phyloP scores from a whole-genome alignment of 2,888 invertebrate species.

The Spatulosminthurus flaviceps region DNA sequence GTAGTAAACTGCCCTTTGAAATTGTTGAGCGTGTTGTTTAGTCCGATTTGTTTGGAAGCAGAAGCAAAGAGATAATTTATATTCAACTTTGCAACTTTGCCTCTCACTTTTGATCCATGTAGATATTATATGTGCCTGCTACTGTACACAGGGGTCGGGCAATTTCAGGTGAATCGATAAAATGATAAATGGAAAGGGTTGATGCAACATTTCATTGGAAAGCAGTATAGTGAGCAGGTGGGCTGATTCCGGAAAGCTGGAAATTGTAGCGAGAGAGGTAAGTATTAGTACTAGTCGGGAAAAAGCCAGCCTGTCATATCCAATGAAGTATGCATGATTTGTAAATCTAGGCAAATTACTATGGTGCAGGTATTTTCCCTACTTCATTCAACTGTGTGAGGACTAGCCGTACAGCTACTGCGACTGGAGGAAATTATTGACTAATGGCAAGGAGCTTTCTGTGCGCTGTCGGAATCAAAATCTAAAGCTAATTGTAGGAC shows the following conservation, averaged over 20 bases:
- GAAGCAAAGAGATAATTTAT: conserved; percentile 4
- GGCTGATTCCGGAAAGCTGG: background rate
- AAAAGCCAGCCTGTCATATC: too few species aligned
- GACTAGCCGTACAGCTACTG: too few species aligned
- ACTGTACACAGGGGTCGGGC: too few species aligned
- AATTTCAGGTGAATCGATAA: background rate
- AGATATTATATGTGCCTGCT: too few species aligned
- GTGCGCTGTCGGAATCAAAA: conserved; percentile 1
- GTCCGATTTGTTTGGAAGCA: too few species aligned
- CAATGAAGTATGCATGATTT: too few species aligned
- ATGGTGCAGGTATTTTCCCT: too few species aligned
- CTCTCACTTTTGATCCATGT: background rate
- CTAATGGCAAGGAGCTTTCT: background rate
- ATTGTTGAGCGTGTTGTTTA: background rate
- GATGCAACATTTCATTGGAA: background rate
- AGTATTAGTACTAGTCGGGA: too few species aligned
- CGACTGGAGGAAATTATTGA: background rate
- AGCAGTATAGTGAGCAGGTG: background rate
- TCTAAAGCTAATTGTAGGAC: background rate
- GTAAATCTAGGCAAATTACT: too few species aligned
- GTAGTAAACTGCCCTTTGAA: background rate
- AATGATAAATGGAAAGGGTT: background rate
- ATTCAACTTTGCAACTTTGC: background rate
- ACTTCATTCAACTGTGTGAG: too few species aligned
- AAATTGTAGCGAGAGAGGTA: background rate